phyloP scores from a whole-genome alignment of 2,888 invertebrate genomes.

The Eupelmus urozonus region DNA sequence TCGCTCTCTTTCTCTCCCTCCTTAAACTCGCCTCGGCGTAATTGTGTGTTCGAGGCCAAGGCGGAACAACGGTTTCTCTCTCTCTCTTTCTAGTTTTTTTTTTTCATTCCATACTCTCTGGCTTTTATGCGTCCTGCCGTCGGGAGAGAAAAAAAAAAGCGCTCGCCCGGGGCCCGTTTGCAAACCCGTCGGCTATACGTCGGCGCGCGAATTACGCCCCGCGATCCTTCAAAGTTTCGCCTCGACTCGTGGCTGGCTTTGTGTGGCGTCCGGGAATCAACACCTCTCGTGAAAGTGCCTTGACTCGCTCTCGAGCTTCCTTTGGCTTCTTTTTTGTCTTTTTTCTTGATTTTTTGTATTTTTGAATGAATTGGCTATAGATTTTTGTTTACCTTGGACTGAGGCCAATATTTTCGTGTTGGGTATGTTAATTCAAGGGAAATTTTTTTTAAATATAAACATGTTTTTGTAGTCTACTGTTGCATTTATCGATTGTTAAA shows the following conservation, averaged over 20 bases:
- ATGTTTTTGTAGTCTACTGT: too few species aligned
- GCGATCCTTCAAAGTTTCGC: slow-evolving; percentile 4
- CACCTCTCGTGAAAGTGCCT: not conserved
- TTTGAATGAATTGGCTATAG: too few species aligned
- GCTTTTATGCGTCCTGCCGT: not conserved
- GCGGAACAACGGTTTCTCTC: slow-evolving; percentile 8
- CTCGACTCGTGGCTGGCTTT: not conserved
- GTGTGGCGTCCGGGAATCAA: too few species aligned
- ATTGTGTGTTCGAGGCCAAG: not conserved
- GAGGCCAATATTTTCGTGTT: too few species aligned
- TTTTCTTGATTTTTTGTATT: too few species aligned
- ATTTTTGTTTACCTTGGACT: too few species aligned
- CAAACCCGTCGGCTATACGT: not conserved
- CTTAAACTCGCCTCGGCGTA: not conserved
- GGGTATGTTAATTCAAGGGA: too few species aligned
- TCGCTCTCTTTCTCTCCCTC: not conserved
- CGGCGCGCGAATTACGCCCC: not conserved
- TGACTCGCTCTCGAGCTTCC: not conserved
- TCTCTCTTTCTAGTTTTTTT: not conserved
- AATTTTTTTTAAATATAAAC: too few species aligned
- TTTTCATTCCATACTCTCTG: not conserved
- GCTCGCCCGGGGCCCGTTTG: not conserved
- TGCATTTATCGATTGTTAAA: too few species aligned
- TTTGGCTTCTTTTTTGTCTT: too few species aligned
- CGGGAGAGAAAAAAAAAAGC: not conserved